Base-by-base conservation (phyloP, 2,797 vertebrate species). In the Odontamblyopus rebecca region DNA sequence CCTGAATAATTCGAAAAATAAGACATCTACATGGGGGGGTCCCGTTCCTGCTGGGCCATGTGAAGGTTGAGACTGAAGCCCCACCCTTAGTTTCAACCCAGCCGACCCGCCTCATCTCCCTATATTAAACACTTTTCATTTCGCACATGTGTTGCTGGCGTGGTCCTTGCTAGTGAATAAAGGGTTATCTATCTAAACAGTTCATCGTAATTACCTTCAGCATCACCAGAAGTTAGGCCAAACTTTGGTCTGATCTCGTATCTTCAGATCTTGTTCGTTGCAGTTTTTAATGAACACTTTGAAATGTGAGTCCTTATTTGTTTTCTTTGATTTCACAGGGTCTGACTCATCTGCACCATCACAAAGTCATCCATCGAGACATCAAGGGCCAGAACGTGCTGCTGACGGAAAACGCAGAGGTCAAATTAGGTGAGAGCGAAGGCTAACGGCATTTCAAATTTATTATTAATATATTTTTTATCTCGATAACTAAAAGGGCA, bases 301-400 rank as follows among this genome's bases (percentile, higher is more conserved):
- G 60, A 32, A 6, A 61, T 32, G 19, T 7, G 5, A 18, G 32
- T 61, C 60, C 61, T 41, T 23, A 44, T 44, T 61, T 61, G 30
- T 9, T 69, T 44, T 56, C 18, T 65, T 56, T 35, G 5, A 75
- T 64, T 74, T 54, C 30, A 1, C 86, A 98, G 97, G 98, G 98
- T 2, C 88, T 99, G 90, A 95, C 97, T 76, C 98, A 99, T 92
- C 95, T 98, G 73, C 98, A 99, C 32, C 96, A 96, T 73, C 97
- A 99, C 85, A 97, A 99, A 0, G 98, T 99, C 86, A 99, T 99
- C 91, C 98, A 99, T 81, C 95, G 98, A 56, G 97, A 99, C 89
- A 99, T 99, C 85, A 99, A 99, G 91, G 98, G 98, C 53, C 98
- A 99, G 79, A 99, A 99, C 1, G 97, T 99, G 64, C 86, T 99